Conservation (phyloP, 2,797 vertebrate genomes). For the Amphiprion clarkii region DNA sequence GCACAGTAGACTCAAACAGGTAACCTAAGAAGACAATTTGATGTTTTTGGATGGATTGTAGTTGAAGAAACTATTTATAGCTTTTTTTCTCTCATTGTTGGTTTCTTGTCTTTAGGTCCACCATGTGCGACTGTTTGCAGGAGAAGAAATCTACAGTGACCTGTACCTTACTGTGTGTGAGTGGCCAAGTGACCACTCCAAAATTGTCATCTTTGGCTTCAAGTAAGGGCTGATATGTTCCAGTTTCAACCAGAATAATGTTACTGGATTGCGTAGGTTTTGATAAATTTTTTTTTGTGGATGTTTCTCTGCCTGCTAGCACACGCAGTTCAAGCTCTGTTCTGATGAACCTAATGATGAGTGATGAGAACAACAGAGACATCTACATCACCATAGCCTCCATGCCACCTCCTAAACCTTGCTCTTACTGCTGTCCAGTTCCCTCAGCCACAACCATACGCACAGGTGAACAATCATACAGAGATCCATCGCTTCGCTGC, state of each 20-base stretch:
- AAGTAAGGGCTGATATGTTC: slow-evolving; percentile 85
- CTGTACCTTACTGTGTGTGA: slow-evolving; percentile 95
- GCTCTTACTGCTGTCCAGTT: slow-evolving; percentile 85
- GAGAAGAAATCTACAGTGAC: slow-evolving; percentile 95
- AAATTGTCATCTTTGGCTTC: slow-evolving; percentile 96
- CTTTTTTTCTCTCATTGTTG: neutral
- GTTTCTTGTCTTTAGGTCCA: slow-evolving; percentile 84
- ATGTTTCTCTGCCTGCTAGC: slow-evolving; percentile 69
- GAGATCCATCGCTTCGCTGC: neutral
- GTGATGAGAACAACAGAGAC: slow-evolving; percentile 95
- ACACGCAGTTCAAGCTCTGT: slow-evolving; percentile 91
- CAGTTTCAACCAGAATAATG: neutral
- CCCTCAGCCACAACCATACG: slow-evolving; percentile 81
- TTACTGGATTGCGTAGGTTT: neutral
- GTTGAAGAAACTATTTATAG: neutral
- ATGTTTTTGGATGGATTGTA: neutral
- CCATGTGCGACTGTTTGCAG: slow-evolving; percentile 93
- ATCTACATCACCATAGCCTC: slow-evolving; percentile 94
- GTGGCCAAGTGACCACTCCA: slow-evolving; percentile 94
- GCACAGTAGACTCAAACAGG: slow-evolving; percentile 95
- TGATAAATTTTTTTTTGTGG: neutral
- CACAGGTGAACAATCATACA: slow-evolving; percentile 80
- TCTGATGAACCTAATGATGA: slow-evolving; percentile 94
- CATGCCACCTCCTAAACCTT: slow-evolving; percentile 87
- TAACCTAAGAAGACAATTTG: slow-evolving; percentile 51